phyloP scores from a whole-genome alignment of 2,113 vertebrate species.

The Microcebus griseorufus region DNA sequence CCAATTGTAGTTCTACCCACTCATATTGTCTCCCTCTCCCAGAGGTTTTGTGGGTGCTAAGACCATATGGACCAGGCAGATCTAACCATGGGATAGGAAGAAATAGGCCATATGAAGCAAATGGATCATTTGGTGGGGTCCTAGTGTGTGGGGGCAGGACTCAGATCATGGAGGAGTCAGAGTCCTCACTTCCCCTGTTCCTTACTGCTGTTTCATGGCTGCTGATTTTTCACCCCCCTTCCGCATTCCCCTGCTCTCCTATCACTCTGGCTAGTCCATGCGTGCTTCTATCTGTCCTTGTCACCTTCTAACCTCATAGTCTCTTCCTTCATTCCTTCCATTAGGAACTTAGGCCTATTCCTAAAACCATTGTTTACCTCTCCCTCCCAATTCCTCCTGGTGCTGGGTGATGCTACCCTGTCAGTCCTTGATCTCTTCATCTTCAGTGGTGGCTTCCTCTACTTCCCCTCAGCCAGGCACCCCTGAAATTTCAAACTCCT shows the following conservation, averaged over 20 bases:
- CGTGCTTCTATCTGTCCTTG: neutral
- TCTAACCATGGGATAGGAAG: neutral
- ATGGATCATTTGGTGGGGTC: neutral
- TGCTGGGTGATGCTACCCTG: neutral
- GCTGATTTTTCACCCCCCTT: neutral
- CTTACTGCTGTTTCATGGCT: neutral
- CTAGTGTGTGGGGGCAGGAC: too few relatives aligned
- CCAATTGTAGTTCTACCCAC: neutral
- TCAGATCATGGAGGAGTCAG: neutral
- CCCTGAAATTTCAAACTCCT: neutral
- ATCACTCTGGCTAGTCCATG: neutral
- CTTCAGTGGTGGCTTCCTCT: neutral
- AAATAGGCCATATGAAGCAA: neutral
- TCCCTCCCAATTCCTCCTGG: neutral
- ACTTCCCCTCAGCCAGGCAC: neutral
- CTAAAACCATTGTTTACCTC: neutral
- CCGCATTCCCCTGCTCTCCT: neutral
- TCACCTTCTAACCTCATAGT: neutral
- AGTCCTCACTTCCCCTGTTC: neutral
- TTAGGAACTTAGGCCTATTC: neutral
- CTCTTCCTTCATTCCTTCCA: neutral
- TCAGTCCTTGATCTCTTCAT: neutral
- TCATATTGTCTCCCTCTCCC: neutral
- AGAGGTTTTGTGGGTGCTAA: neutral
- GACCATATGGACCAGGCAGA: neutral